A percentile compares a stretch with the other conserved stretches of the same genome.
Evolutionary conservation across 1,140 invertebrate species (phyloP).

Genomic region (Littorina saxatilis): DNA sequence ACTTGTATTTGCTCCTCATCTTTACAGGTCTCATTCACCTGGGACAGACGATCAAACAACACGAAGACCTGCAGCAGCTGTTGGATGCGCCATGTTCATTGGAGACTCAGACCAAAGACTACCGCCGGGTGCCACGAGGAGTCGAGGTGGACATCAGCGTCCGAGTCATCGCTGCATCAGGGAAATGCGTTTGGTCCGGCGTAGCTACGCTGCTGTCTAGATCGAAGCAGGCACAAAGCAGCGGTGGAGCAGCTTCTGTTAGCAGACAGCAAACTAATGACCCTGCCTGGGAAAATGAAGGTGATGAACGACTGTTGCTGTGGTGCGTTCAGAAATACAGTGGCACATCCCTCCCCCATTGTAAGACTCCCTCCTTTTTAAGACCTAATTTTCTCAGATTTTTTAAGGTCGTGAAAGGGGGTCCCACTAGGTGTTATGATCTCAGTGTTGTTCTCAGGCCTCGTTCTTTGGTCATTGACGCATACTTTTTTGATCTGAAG

Average conservation of each 20-base stretch:
- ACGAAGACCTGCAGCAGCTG: conserved; percentile 34
- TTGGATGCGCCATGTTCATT: conserved; percentile 31
- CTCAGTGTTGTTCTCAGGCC: too few species aligned
- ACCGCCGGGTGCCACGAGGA: conserved; percentile 42
- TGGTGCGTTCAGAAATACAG: too few species aligned
- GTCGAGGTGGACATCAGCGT: conserved; percentile 44
- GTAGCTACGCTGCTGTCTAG: conserved; percentile 45
- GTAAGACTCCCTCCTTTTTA: too few species aligned
- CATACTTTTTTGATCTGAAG: too few species aligned
- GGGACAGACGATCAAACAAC: conserved; percentile 42
- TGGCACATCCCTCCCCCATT: too few species aligned
- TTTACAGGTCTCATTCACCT: conserved; percentile 53
- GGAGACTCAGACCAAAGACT: conserved; percentile 32
- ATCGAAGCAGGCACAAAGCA: conserved; percentile 16
- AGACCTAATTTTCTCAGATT: too few species aligned
- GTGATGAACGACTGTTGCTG: too few species aligned
- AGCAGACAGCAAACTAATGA: not conserved
- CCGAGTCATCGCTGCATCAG: not conserved
- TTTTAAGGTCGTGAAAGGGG: too few species aligned
- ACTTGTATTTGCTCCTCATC: not conserved
- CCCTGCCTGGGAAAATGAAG: not conserved
- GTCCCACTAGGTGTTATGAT: too few species aligned
- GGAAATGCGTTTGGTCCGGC: conserved; percentile 47
- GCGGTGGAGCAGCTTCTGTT: not conserved
- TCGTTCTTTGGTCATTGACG: too few species aligned